Conservation (phyloP, 2,113 vertebrate genomes). For the Rhinolophus ferrumequinum region DNA sequence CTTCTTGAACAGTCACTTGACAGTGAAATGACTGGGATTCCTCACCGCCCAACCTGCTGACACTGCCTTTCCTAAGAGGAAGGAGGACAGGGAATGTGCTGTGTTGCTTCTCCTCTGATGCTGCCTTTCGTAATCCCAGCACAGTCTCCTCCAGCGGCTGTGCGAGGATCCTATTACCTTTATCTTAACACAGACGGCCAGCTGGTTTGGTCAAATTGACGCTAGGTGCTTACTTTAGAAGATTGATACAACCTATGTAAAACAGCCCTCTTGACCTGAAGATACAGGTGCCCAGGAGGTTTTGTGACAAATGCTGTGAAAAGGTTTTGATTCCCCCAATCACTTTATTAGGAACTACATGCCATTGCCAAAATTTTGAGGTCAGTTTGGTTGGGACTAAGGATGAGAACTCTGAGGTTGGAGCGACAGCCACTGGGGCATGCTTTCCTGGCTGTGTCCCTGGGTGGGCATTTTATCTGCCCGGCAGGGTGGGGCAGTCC, state of each 20-base stretch:
- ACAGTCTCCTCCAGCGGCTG: not conserved
- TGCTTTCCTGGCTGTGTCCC: not conserved
- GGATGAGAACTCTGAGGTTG: too few relatives aligned
- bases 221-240: not conserved
- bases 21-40: not conserved
- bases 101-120: not conserved
- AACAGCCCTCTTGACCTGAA: not conserved
- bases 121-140: not conserved
- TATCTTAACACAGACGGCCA: not conserved
- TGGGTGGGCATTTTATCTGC: not conserved
- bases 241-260: not conserved
- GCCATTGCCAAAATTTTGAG: not conserved
- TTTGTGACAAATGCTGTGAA: not conserved
- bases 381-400: not conserved
- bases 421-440: not conserved
- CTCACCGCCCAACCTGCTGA: accelerated
- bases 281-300: not conserved
- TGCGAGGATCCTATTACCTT: not conserved
- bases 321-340: not conserved
- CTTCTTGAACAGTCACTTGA: not conserved
- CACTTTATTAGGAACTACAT: not conserved
- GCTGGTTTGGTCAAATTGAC: constrained; percentile 26
- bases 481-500: not conserved
- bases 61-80: not conserved
- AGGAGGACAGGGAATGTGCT: too few relatives aligned